These are phyloP conservation scores for Epinephelus coioides DNA, from an alignment of 2,797 vertebrate genomes.

Conservation along the genomic window DNA sequence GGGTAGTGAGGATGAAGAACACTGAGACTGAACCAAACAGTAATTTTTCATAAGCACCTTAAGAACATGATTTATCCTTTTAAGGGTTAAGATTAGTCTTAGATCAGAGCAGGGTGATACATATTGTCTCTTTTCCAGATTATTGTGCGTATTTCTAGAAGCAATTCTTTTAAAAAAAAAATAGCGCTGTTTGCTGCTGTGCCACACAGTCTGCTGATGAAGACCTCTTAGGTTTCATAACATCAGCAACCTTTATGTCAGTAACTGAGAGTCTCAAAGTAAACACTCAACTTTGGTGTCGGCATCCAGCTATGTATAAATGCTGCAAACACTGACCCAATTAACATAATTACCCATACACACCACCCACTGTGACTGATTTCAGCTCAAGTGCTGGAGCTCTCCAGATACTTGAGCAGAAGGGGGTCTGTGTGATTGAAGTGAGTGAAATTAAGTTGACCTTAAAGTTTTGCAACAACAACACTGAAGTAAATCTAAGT, in stretches of 20 bases:
- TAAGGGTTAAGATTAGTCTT: not conserved
- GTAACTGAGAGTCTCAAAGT: conserved; percentile 25
- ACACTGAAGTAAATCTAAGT: conserved; percentile 9
- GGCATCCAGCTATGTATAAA: conserved; percentile 39
- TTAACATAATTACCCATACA: conserved; percentile 62
- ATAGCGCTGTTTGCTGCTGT: not conserved
- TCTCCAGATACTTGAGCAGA: conserved; percentile 41
- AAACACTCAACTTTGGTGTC: conserved; percentile 40
- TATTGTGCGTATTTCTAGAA: not conserved
- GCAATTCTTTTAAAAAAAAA: not conserved
- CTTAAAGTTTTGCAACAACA: conserved; percentile 50
- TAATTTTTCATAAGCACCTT: not conserved
- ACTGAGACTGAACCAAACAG: not conserved
- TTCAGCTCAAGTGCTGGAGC: conserved; percentile 43
- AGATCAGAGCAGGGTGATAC: not conserved
- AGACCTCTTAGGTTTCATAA: conserved; percentile 4
- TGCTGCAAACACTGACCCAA: conserved; percentile 63
- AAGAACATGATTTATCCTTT: not conserved
- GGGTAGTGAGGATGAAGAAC: not conserved
- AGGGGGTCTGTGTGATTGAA: conserved; percentile 47
- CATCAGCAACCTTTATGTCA: not conserved
- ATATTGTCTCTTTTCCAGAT: no score
- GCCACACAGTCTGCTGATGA: not conserved
- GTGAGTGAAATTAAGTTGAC: conserved; percentile 52
- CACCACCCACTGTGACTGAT: conserved; percentile 50